A percentile compares a stretch with the other conserved stretches of the same genome.
These are phyloP conservation scores for Antheraea assamensis DNA, from an alignment of 2,888 invertebrate genomes.

Conservation along the genomic window DNA sequence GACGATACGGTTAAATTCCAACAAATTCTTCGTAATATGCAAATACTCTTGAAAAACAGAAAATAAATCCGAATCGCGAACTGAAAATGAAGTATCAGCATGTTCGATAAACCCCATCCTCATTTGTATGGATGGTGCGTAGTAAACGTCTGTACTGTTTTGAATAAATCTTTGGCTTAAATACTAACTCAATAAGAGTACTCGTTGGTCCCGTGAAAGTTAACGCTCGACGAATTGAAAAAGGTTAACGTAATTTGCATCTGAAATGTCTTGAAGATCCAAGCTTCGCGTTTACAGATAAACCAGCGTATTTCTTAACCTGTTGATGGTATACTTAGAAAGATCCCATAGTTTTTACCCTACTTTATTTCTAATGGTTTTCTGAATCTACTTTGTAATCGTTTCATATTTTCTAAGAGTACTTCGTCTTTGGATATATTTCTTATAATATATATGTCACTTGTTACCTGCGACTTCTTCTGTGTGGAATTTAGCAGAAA, in stretches of 20 bases:
- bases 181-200: slow-evolving; percentile 70
- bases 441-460: too few relatives aligned
- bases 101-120: slow-evolving; percentile 32
- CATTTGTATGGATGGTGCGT: slow-evolving; percentile 61
- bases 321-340: slow-evolving; percentile 33
- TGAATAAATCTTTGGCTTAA: slow-evolving; percentile 72
- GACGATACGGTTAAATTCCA: background rate
- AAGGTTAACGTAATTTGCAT: slow-evolving; percentile 70
- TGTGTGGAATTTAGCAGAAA: too few relatives aligned
- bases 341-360: background rate
- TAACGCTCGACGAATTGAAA: slow-evolving; percentile 68
- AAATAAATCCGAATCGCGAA: slow-evolving; percentile 28
- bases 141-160: slow-evolving; percentile 65
- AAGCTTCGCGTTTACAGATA: slow-evolving; percentile 29
- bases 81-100: slow-evolving; percentile 31
- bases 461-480: too few relatives aligned
- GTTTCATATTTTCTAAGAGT: background rate
- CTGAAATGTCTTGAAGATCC: slow-evolving; percentile 40
- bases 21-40: slow-evolving; percentile 15
- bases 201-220: slow-evolving; percentile 60
- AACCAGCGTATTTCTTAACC: slow-evolving; percentile 40
- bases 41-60: slow-evolving; percentile 21
- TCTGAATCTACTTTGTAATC: background rate
- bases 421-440: background rate
- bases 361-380: background rate